A percentile compares a stretch with the other conserved stretches of the same genome.
Conservation (phyloP, 35 echinoderm and acorn worm genomes). For the Ophioderma brevispina region DNA sequence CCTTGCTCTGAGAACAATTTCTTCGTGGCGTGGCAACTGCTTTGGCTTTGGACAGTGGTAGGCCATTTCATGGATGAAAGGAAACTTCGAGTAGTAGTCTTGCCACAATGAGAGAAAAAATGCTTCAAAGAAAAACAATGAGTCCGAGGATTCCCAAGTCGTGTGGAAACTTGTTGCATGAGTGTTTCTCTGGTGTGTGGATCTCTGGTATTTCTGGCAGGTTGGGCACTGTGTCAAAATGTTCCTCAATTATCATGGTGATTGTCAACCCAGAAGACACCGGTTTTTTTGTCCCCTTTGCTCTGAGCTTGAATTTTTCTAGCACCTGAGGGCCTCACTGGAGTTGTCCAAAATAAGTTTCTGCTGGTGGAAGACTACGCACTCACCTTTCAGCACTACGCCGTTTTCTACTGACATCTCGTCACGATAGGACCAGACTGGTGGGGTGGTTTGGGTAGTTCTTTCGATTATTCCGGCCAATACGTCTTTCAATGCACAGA, state of each 20-base stretch:
- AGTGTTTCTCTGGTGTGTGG: conserved; percentile 1
- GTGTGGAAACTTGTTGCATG: not conserved
- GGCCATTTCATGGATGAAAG: conserved; percentile 32
- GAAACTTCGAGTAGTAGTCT: conserved; percentile 54
- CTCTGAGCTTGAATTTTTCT: conserved; percentile 36
- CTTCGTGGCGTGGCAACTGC: conserved; percentile 21
- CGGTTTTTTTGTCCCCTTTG: no score
- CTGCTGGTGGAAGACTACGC: conserved; percentile 24
- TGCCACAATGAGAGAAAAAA: conserved; percentile 22
- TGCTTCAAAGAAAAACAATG: conserved; percentile 48
- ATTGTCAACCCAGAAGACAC: conserved; percentile 25
- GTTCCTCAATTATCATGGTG: conserved; percentile 44
- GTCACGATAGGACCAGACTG: conserved; percentile 47
- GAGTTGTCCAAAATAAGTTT: conserved; percentile 8
- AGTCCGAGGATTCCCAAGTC: conserved; percentile 43
- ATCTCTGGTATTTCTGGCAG: conserved; percentile 24
- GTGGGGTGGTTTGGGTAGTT: not conserved
- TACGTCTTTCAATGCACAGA: conserved; percentile 5
- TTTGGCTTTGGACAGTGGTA: conserved; percentile 4
- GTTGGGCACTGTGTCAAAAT: conserved; percentile 1
- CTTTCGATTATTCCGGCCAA: not conserved
- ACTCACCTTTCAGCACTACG: not conserved
- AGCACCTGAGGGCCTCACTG: conserved; percentile 56
- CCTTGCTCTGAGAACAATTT: conserved; percentile 13
- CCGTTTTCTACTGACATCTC: conserved; percentile 46